phyloP scores from a whole-genome alignment of 2,888 invertebrate genomes.

The Megamerina dolium region DNA sequence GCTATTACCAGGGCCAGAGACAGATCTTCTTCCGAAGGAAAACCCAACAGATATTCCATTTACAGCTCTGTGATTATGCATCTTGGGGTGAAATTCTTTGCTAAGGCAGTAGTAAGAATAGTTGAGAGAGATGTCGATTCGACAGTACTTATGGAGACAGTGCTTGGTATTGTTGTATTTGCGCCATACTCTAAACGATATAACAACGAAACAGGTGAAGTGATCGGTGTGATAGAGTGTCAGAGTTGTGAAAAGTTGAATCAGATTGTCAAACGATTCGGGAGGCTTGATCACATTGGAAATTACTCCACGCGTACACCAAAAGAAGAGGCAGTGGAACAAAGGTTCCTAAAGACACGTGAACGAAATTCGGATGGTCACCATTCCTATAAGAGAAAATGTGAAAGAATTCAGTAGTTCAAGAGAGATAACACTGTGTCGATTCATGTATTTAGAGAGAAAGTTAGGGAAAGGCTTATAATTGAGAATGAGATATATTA shows the following conservation, averaged over 20 bases:
- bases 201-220: background rate
- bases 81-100: background rate
- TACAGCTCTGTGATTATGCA: no score
- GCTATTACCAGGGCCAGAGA: no score
- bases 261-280: background rate
- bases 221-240: background rate
- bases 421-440: slow-evolving; percentile 4
- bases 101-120: background rate
- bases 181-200: no score
- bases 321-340: slow-evolving; percentile 3
- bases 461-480: background rate
- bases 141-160: background rate
- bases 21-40: no score
- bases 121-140: background rate
- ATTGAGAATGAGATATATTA: slow-evolving; percentile 1
- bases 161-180: no score
- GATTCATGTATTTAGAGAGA: slow-evolving; percentile 12
- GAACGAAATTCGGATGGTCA: slow-evolving; percentile 1
- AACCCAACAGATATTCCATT: no score
- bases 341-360: background rate
- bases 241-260: background rate
- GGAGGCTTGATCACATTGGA: slow-evolving; percentile 1
- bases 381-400: slow-evolving; percentile 1
- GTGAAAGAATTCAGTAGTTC: background rate
- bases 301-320: background rate